Base-by-base conservation (phyloP, 23 tunicate species). In the Diplosoma virens region DNA sequence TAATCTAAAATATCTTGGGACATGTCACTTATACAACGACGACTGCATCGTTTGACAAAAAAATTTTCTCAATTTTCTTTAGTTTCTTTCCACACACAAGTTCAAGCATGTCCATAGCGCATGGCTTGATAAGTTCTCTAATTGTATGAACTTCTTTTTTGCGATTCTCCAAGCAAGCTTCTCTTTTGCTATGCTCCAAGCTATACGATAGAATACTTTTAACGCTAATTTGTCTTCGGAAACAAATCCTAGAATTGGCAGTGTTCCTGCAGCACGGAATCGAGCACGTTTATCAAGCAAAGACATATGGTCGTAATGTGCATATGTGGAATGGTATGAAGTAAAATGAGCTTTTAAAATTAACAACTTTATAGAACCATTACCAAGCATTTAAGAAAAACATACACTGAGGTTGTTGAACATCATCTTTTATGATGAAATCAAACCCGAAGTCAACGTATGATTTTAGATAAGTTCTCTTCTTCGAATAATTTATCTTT, bases 181-280 rank as follows among this genome's bases (percentile, higher is more conserved):
- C 16, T 45, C 52, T 45, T 45, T 45, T 45, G 52, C 52, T 45
- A 45, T 45, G 11, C 52, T 45, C 11, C 16, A 11, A 45, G 52
- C 52, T 9, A 45, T 16, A 45, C 52, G 52, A 16, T 45, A 45
- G 11, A 16, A 45, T 45, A 16, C 52, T 45, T 45, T 29, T 29
- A 67, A 67, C 36, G 27, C 74, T 67, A 52, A 22, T 67, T 67
- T 67, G 74, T 67, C 74, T 67, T 67, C 74, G 74, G 52, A 67
- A 56, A 18, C 22, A 21, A 56, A 56, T 21, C 64, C 64, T 56
- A 56, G 25, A 18, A 5, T 56, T 5, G 22, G 64, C 25, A 67
- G 74, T 35, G 52, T 67, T 67, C 74, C 74, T 67, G 52, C 74
- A 67, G 74, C 74, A 67, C 74, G 74, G 23, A 67, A 67, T 67